Evolutionary conservation across 2,113 vertebrate species (phyloP), one percentile per base, ranked within the genome.

Genomic region (Xerus inauris): DNA sequence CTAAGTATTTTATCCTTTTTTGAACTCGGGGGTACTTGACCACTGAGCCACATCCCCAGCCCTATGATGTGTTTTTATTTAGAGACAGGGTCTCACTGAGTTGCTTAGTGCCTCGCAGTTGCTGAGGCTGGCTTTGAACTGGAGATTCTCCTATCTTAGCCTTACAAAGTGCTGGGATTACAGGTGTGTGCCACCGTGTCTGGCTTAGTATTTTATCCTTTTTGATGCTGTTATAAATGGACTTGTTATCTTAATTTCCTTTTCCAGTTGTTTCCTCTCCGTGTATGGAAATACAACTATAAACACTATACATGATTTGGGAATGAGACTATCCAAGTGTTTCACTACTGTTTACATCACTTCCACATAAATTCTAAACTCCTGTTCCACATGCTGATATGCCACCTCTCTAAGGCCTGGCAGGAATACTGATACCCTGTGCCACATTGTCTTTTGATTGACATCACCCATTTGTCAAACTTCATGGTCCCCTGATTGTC

Each of bases 381-480:
- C 99, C 91, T 99, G 99, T 98, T 99, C 99, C 96, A 99, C 98
- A 59, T 99, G 99, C 93, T 99, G 98, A 97, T 99, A 99, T 0
- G 99, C 99, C 75, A 99, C 98, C 45, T 99, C 99, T 87, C 99
- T 99, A 87, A 99, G 98, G 49, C 99, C 99, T 0, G 99, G 99
- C 84, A 51, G 99, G 97, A 99, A 99, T 62, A 99, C 98, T 0
- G 99, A 99, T 73, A 99, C 97, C 13, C 99, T 99, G 97, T 99
- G 99, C 99, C 99, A 99, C 0, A 99, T 99, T 0, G 99, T 99
- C 98, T 99, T 99, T 98, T 99, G 99, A 88, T 98, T 99, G 97
- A 99, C 92, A 91, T 99, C 99, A 28, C 98, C 98, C 93, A 97
- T 94, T 81, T 98, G 96, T 38, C 73, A 94, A 1, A 16, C 20